Base-by-base conservation (phyloP, 2,113 vertebrate species). In the Mugil cephalus region DNA sequence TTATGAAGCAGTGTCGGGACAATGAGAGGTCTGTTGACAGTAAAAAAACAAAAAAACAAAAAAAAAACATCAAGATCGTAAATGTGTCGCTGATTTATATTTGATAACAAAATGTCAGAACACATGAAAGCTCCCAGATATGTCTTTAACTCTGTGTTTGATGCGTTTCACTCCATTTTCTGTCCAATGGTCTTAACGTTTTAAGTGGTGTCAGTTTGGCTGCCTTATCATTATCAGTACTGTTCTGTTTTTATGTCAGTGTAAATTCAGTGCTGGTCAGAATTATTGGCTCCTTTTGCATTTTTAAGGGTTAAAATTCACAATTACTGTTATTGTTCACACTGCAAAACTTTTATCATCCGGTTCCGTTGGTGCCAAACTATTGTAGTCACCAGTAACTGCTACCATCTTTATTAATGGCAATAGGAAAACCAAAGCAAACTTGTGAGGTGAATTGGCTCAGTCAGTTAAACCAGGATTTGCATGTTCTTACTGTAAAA, bases 221-320 rank as follows among this genome's bases (percentile, higher is more conserved):
- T 93, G 88, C 91, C 90, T 93, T 93, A 85, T 82, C 59, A 66
- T 79, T 69, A 58, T 83, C 66, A 83, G 82, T 88, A 83, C 88
- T 88, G 84, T 87, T 67, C 14, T 14, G 35, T 82, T 82, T 77
- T 73, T 85, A 51, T 75, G 60, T 77, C 10, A 1, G 48, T 78
- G 15, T 58, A 59, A 58, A 74, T 65, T 64, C n/a, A 21, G 10
- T 78, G 47, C 63, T 80, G 71, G 52, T 87, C 56, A 50, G 40
- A 79, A 72, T 82, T 83, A 72, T 87, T 79, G 74, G 24, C 64
- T 50, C 39, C 38, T 36, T 67, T 79, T 82, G 53, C 56, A 51
- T 8, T 78, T 81, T 69, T 73, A 52, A 55, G 35, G 14, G 39
- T 36, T 24, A 15, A 38, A 53, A 24, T 66, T 18, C 11, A 65